phyloP scores from a whole-genome alignment of 37 sponge, comb jelly and placozoan species.

The Crambe crambe region DNA sequence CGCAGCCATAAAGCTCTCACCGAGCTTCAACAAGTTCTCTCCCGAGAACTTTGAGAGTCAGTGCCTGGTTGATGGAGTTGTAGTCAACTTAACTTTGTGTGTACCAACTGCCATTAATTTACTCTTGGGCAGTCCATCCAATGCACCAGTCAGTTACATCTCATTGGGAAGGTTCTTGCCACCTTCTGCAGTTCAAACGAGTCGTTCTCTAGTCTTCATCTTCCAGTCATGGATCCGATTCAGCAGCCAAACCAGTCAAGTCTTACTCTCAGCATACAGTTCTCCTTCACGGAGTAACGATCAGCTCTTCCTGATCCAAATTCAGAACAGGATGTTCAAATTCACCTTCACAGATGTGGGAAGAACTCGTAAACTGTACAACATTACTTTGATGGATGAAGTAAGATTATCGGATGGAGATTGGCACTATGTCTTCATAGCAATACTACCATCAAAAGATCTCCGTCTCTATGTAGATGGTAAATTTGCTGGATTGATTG shows the following conservation, averaged over 20 bases:
- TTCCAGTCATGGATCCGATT: conserved; percentile 38
- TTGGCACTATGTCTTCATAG: conserved; percentile 42
- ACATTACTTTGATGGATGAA: background rate
- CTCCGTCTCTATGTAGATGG: conserved; percentile 19
- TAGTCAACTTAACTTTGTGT: conserved; percentile 7
- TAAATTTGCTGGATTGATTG: background rate
- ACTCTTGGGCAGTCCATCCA: background rate
- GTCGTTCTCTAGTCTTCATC: background rate
- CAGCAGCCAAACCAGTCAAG: background rate
- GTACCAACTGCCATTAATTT: conserved; percentile 9
- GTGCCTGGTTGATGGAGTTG: conserved; percentile 7
- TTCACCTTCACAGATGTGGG: background rate
- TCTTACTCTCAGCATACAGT: conserved; percentile 12
- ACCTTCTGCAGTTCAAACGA: background rate
- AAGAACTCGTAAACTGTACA: background rate
- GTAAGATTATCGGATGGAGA: conserved; percentile 8
- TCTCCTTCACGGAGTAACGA: background rate
- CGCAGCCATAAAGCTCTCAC: conserved; percentile 15
- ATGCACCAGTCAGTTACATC: background rate
- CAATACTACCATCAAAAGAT: background rate
- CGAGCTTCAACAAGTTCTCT: background rate
- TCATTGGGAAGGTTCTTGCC: background rate
- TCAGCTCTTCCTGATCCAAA: conserved; percentile 12
- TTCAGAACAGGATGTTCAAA: background rate
- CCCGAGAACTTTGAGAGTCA: conserved; percentile 10